phyloP scores from a whole-genome alignment of 2,888 invertebrate genomes.

The Agonopterix arenella region DNA sequence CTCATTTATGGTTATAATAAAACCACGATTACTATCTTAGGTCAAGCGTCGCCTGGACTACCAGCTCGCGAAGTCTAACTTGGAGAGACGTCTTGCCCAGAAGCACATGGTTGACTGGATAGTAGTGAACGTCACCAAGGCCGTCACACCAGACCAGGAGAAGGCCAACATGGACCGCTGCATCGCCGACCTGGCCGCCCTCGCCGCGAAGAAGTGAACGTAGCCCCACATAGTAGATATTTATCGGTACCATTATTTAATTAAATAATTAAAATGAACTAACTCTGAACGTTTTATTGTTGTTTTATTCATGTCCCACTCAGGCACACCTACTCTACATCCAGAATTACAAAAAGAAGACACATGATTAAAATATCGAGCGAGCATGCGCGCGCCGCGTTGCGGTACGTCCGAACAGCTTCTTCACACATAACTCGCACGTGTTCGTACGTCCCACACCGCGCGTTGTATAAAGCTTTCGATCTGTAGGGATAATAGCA shows the following conservation, averaged over 20 bases:
- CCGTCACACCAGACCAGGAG: slow-evolving; percentile 96
- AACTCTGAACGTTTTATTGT: not conserved
- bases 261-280: not conserved
- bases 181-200: slow-evolving; percentile 87
- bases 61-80: slow-evolving; percentile 89
- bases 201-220: slow-evolving; percentile 75
- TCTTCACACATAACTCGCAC: too few relatives aligned
- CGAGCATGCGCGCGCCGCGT: too few relatives aligned
- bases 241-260: slow-evolving; percentile 17
- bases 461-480: too few relatives aligned
- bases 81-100: slow-evolving; percentile 91
- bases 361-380: too few relatives aligned
- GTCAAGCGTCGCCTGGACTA: slow-evolving; percentile 94
- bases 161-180: slow-evolving; percentile 92
- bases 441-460: too few relatives aligned
- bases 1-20: too few relatives aligned
- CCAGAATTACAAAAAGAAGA: too few relatives aligned
- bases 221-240: slow-evolving; percentile 13
- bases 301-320: not conserved
- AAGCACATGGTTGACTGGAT: slow-evolving; percentile 97
- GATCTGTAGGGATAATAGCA: too few relatives aligned
- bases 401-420: too few relatives aligned
- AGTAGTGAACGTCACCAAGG: slow-evolving; percentile 86
- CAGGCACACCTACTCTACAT: too few relatives aligned
- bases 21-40: slow-evolving; percentile 43